A percentile compares a stretch with the other conserved stretches of the same genome.
Evolutionary conservation across 2,797 vertebrate species (phyloP).

Genomic region (Myotis myotis): DNA sequence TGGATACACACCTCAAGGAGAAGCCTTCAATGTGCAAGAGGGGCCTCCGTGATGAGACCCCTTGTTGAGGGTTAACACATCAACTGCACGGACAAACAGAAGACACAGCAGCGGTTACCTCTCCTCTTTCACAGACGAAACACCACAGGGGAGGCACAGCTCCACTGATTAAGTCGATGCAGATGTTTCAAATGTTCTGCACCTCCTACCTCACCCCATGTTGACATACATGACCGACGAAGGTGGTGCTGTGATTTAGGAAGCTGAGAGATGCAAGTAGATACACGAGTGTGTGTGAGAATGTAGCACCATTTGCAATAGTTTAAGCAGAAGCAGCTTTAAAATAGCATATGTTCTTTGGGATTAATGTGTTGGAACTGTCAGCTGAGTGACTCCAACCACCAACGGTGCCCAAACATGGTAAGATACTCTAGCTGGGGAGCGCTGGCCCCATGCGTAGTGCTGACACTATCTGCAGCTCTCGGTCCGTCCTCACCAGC

Average conservation of each 20-base stretch:
- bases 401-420: background rate
- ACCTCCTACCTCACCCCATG: background rate
- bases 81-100: background rate
- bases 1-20: background rate
- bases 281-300: background rate
- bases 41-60: background rate
- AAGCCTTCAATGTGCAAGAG: background rate
- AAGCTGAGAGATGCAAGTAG: background rate
- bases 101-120: background rate
- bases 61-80: background rate
- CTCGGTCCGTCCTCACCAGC: background rate
- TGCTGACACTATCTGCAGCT: background rate
- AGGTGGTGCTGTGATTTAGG: background rate
- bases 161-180: background rate
- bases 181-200: background rate
- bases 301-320: background rate
- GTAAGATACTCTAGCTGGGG: background rate
- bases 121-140: background rate
- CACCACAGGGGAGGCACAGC: background rate
- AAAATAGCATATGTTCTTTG: background rate
- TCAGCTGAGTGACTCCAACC: background rate
- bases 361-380: background rate
- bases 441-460: fast-evolving
- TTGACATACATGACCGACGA: background rate
- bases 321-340: background rate